These are phyloP conservation scores for Herpetotheres cachinnans DNA, from an alignment of 2,113 vertebrate genomes.

Conservation along the genomic window DNA sequence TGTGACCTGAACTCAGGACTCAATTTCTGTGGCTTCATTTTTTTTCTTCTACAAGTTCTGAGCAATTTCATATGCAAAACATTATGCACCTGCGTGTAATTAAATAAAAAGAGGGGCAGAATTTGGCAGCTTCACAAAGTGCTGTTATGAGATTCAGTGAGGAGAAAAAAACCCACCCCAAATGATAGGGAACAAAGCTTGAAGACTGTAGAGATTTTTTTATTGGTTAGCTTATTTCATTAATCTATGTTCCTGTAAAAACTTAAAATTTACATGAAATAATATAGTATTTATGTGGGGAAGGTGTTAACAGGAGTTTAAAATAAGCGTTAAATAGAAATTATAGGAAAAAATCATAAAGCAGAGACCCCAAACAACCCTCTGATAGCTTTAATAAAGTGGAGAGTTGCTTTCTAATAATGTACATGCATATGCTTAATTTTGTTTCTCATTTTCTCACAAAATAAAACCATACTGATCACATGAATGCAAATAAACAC, in stretches of 20 bases:
- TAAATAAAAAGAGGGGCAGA: not conserved
- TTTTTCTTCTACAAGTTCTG: not conserved
- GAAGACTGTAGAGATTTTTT: not conserved
- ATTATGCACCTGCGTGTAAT: not conserved
- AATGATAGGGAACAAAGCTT: not conserved
- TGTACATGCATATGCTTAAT: not conserved
- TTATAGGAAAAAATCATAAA: not conserved
- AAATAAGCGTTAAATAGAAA: not conserved
- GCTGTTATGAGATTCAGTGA: not conserved
- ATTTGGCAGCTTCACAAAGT: not conserved
- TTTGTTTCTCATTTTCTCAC: not conserved
- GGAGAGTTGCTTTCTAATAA: not conserved
- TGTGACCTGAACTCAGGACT: not conserved
- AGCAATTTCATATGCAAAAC: not conserved
- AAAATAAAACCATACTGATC: not conserved
- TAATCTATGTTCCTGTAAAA: not conserved
- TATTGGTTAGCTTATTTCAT: not conserved
- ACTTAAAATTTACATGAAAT: not conserved
- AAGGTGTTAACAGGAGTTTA: not conserved
- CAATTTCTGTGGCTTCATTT: not conserved
- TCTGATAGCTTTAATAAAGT: not conserved
- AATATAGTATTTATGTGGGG: not conserved
- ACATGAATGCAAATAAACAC: not conserved
- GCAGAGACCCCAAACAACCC: not conserved
- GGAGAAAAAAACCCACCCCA: not conserved